A percentile compares a stretch with the other conserved stretches of the same genome.
phyloP scores from a whole-genome alignment of 1,140 invertebrate genomes.

The Halotydeus destructor region DNA sequence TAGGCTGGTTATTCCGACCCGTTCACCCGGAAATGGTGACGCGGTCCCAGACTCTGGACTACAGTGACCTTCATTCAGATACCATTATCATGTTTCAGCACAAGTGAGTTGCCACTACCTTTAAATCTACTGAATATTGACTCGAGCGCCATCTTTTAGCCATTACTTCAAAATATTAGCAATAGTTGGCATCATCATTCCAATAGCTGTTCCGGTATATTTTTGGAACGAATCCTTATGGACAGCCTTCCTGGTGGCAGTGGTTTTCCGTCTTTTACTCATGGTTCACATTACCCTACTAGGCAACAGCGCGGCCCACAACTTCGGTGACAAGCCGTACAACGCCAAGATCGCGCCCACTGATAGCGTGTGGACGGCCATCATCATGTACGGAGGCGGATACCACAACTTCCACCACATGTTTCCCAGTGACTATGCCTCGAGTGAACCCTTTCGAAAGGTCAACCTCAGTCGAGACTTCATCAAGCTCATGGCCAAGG shows the following conservation, averaged over 20 bases:
- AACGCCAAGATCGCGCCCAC: neutral
- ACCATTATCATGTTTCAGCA: conserved; percentile 65
- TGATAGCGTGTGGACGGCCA: neutral
- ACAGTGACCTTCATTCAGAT: conserved; percentile 63
- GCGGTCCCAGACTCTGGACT: no score
- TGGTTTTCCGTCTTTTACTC: conserved; percentile 49
- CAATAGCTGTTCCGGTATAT: conserved; percentile 57
- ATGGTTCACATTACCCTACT: conserved; percentile 21
- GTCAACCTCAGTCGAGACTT: conserved; percentile 42
- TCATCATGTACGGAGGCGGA: conserved; percentile 56
- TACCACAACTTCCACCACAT: conserved; percentile 91
- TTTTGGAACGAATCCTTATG: conserved; percentile 56
- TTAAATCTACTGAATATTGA: no score
- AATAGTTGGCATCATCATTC: conserved; percentile 57
- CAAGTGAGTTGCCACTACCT: no score
- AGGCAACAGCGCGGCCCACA: conserved; percentile 27
- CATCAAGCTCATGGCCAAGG: no score
- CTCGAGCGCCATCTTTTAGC: no score
- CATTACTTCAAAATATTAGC: conserved; percentile 61
- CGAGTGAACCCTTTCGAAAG: conserved; percentile 49
- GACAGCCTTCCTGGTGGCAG: conserved; percentile 58
- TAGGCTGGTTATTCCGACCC: conserved; percentile 74
- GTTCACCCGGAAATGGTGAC: conserved; percentile 51
- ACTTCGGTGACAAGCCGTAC: conserved; percentile 22
- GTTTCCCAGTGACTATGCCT: conserved; percentile 83